Evolutionary conservation across 2,113 vertebrate genomes (phyloP).

Genomic region (Rhadina sibilatrix): DNA sequence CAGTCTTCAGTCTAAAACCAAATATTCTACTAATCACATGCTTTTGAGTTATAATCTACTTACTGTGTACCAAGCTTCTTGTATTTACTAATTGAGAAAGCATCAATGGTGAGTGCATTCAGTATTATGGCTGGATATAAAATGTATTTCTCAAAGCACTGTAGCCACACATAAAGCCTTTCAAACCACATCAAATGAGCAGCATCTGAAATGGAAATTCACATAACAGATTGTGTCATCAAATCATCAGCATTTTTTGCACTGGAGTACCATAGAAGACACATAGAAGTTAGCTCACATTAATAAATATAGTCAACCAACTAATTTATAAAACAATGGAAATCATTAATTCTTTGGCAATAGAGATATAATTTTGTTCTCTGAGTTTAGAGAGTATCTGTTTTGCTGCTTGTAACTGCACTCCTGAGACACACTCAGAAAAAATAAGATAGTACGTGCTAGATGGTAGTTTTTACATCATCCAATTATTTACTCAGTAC

Average conservation of each 20-base stretch:
- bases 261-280: not conserved
- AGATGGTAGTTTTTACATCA: not conserved
- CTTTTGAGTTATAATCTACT: conserved; percentile 69
- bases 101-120: conserved; percentile 93
- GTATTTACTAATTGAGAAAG: conserved; percentile 90
- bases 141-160: conserved; percentile 95
- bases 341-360: not conserved
- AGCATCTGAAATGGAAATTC: conserved; percentile 80
- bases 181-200: conserved; percentile 98
- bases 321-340: not conserved
- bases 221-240: not conserved
- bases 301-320: not conserved
- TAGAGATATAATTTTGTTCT: not conserved
- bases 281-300: not conserved
- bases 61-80: conserved; percentile 93
- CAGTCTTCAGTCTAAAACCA: not conserved
- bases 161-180: conserved; percentile 92
- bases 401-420: not conserved
- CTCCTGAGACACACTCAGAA: not conserved
- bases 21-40: not conserved
- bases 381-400: not conserved
- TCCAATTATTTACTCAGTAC: not conserved
- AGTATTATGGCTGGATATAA: conserved; percentile 94
- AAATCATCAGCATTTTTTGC: not conserved
- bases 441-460: not conserved